Evolutionary conservation across 2,888 invertebrate genomes (phyloP), one percentile per base, ranked within the genome.

Genomic region (Bembecia ichneumoniformis): DNA sequence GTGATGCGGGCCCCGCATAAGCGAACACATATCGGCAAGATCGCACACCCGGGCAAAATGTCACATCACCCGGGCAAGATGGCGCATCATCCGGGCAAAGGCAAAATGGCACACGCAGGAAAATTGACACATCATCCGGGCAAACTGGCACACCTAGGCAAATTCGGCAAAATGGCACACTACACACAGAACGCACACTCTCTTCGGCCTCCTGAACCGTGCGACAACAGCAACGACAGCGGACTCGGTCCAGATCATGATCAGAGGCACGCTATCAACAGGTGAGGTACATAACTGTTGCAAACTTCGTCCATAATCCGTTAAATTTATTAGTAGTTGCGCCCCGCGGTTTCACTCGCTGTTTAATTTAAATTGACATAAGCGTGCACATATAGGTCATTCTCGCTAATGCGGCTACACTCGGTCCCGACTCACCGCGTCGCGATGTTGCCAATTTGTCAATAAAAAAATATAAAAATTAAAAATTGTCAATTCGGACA

Each of bases 161-260:
- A 86, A 63, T 73, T 86, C 69, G 78, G 78, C 55, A 77, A 82
- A 63, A 62, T 77, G 53, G 60, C 75, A 50, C 77, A 81, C 63
- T 77, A 82, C 74, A 67, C 84, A 55, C 79, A 86, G 77, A 49
- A 51, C 7, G 77, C 84, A 68, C 89, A 89, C 63, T 54, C 77
- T 40, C 62, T 87, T 58, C 72, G 88, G 57, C 86, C 87, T 48
- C 77, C 88, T 43, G 89, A 89, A 71, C 90, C 91, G 54, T 94
- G 94, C 74, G 95, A 96, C 75, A 95, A 94, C 81, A 96, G 95
- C 55, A 95, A 95, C 86, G 96, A 96, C 81, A 96, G 96, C 59
- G 96, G 96, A 34, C 89, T 96, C 60, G 96, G 95, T 52, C 93
- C 93, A 58, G 96, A 96, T 74, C 92, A 93, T 63, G 91, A 92